Evolutionary conservation across 2,888 invertebrate species (phyloP), one percentile per base, ranked within the genome.

Genomic region (Rotaria sp.): DNA sequence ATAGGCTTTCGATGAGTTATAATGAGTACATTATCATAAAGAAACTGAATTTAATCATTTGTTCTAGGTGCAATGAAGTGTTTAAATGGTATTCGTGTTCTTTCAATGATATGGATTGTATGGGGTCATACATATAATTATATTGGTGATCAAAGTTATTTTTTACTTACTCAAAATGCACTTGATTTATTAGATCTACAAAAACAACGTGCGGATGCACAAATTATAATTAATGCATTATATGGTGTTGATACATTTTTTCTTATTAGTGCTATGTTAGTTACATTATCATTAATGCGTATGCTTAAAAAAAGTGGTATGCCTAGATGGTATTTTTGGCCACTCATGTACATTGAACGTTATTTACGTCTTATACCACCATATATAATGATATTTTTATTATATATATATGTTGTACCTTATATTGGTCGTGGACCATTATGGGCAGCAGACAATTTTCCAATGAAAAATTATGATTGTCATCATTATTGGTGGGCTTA

Each of bases 121-220:
- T 85, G 80, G 85, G 87, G 87, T 52, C 87, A 87, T 41, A 87
- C 87, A 52, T 87, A 87, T 35, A 87, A 87, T 52, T 87, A 87
- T 67, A 59, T 87, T 18, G 75, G 52, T 24, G 87, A 87, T 41
- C 75, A 85, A 26, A 74, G 50, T 35, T 84, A 84, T n/a, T 87
- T 85, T 84, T 84, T 87, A 48, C 30, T 87, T 30, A 57, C 80
- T 26, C 85, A 85, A 85, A 84, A 57, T 75, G 18, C 48, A 21
- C 26, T 35, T n/a, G 55, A 55, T 67, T 75, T 84, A 30, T n/a
- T 48, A 13, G 45, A 52, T 15, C 57, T 38, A 50, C 18, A 85
- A 80, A 55, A 85, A 86, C 13, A 50, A 84, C 50, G 85, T 30
- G 24, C 59, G 26, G 85, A 85, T 35, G 84, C 87, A 41, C 87